These are phyloP conservation scores for Drosophila subpulchrella DNA, from an alignment of 1,140 invertebrate species.

Conservation along the genomic window DNA sequence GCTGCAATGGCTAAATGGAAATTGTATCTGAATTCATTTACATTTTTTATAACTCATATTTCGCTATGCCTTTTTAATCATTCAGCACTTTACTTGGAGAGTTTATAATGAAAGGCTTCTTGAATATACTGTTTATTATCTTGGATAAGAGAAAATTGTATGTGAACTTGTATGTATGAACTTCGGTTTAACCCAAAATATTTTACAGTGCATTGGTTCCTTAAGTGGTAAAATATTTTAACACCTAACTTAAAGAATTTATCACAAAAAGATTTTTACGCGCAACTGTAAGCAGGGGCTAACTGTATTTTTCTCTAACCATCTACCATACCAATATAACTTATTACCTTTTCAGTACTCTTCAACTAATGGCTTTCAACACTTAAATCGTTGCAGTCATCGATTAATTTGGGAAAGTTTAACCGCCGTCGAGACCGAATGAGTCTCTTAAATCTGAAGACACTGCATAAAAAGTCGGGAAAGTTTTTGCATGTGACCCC, in stretches of 20 bases:
- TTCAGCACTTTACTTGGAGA: too few relatives aligned
- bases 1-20: neutral
- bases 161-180: too few relatives aligned
- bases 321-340: neutral
- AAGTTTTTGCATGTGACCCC: conserved; percentile 76
- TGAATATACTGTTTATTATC: too few relatives aligned
- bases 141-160: too few relatives aligned
- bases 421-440: neutral
- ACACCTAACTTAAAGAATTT: too few relatives aligned
- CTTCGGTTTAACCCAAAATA: too few relatives aligned
- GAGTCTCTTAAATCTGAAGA: conserved; percentile 45
- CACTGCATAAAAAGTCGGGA: conserved; percentile 5
- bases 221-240: too few relatives aligned
- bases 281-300: too few relatives aligned
- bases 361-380: conserved; percentile 51
- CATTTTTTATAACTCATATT: neutral
- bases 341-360: neutral
- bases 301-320: too few relatives aligned
- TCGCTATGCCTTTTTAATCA: neutral
- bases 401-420: conserved; percentile 67
- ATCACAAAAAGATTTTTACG: neutral
- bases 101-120: too few relatives aligned
- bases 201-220: too few relatives aligned
- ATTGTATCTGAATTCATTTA: conserved; percentile 6
- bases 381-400: conserved; percentile 56